A percentile compares a stretch with the other conserved stretches of the same genome.
Evolutionary conservation across 2,113 vertebrate genomes (phyloP).

Genomic region (Sylvilagus bachmani): DNA sequence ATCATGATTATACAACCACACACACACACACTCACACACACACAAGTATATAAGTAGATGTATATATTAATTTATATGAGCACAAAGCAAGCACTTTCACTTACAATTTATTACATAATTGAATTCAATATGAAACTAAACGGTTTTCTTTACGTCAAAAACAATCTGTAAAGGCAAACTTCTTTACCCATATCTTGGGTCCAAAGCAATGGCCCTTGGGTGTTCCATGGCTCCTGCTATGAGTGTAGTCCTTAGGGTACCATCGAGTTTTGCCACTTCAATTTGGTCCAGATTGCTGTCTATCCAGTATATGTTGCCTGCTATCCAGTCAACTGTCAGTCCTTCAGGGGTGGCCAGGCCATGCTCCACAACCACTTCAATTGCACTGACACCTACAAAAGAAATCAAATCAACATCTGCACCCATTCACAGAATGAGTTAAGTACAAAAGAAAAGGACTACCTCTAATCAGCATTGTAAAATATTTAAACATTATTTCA

Average conservation of each 20-base stretch:
- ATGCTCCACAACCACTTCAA: slow-evolving; percentile 97
- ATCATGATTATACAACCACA: not conserved
- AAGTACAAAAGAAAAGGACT: not conserved
- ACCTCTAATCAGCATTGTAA: not conserved
- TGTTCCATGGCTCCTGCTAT: slow-evolving; percentile 99
- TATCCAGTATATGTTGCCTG: slow-evolving; percentile 98
- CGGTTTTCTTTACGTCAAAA: not conserved
- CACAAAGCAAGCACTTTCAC: not conserved
- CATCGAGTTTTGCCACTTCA: slow-evolving; percentile 97
- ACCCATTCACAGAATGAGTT: not conserved
- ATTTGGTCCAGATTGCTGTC: slow-evolving; percentile 99
- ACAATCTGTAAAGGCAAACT: not conserved
- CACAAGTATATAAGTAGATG: not conserved
- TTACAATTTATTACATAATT: not conserved
- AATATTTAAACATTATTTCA: not conserved
- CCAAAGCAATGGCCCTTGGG: slow-evolving; percentile 97
- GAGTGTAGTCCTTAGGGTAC: slow-evolving; percentile 95
- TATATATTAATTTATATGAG: too few species aligned
- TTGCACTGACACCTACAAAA: slow-evolving; percentile 93
- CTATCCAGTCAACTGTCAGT: slow-evolving; percentile 98
- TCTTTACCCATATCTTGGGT: slow-evolving; percentile 96
- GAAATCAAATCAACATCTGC: rapidly evolving
- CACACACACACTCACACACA: not conserved
- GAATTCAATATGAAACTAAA: not conserved
- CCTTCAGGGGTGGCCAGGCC: slow-evolving; percentile 98